Evolutionary conservation across 2,888 invertebrate species (phyloP), one percentile per base, ranked within the genome.

Genomic region (Sabatieria punctata): DNA sequence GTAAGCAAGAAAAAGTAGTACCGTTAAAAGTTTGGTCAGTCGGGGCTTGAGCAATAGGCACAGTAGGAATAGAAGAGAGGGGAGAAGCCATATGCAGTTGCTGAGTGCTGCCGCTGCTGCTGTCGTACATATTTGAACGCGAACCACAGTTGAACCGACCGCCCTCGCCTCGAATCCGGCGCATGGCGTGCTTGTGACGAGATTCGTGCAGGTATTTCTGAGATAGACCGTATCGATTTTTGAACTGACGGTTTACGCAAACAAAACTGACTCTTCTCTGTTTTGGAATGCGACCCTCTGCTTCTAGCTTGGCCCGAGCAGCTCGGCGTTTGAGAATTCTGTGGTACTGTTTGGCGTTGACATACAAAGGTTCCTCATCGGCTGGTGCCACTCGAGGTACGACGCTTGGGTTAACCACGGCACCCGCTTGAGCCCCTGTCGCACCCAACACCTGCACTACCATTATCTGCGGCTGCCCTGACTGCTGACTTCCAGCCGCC

Each of bases 191-290:
- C 52, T 84, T 75, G 68, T 95, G 95, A 39, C 93, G 74, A 0
- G 93, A 93, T 68, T 93, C 93, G 61, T 95, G 93, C n/a, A 95
- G 74, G 66, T 95, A 95, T 81, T 91, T 93, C 84, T 85, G 71
- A 42, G 74, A 68, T 38, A n/a, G n/a, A n/a, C n/a, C 15, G 15
- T 15, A 15, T 11, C 13, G 40, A 39, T 22, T 39, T 18, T 39
- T 39, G 40, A 18, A n/a, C 15, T 18, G 11, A 39, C n/a, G n/a
- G n/a, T n/a, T n/a, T n/a, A n/a, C n/a, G n/a, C n/a, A n/a, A n/a
- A n/a, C n/a, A 38, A 18, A n/a, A n/a, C 53, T 45, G 69, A 85
- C 85, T 55, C 85, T 84, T 66, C 95, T 74, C 66, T 89, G 85
- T 71, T 95, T 93, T 2, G 93, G 89, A 66, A 97, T 93, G 69